phyloP scores from a whole-genome alignment of 2,888 invertebrate species.

The Ypsolopha scabrella region DNA sequence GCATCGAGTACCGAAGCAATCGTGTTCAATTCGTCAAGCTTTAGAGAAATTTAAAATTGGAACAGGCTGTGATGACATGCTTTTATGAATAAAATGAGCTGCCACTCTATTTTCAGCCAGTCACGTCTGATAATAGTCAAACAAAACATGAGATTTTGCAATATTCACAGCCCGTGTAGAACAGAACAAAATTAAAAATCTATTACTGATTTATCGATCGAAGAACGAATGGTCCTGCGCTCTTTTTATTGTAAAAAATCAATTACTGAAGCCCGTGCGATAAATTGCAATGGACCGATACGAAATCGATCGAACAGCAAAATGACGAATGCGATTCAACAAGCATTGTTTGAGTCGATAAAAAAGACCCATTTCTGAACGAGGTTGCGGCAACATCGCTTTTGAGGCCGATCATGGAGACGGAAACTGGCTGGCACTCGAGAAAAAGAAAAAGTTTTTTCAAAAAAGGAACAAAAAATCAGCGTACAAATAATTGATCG shows the following conservation, averaged over 20 bases:
- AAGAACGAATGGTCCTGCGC: neutral
- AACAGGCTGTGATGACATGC: constrained; percentile 26
- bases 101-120: neutral
- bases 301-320: constrained; percentile 25
- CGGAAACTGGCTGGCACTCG: constrained; percentile 32
- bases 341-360: constrained; percentile 22
- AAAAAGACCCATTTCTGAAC: constrained; percentile 33
- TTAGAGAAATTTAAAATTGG: constrained; percentile 24
- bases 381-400: constrained; percentile 22
- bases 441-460: constrained; percentile 28
- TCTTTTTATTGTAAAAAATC: constrained; percentile 20
- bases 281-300: constrained; percentile 24
- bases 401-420: constrained; percentile 27
- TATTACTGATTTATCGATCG: neutral
- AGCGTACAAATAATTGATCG: too few relatives aligned
- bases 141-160: neutral
- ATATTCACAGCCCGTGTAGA: too few relatives aligned
- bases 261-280: constrained; percentile 24
- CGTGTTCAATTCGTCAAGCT: constrained; percentile 33
- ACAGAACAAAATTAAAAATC: neutral
- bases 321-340: constrained; percentile 7
- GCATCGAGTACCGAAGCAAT: constrained; percentile 8
- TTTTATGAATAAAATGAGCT: constrained; percentile 11
- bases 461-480: constrained; percentile 17
- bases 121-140: neutral